These are phyloP conservation scores for Gobio gobio DNA, from an alignment of 2,113 vertebrate genomes.

Conservation along the genomic window DNA sequence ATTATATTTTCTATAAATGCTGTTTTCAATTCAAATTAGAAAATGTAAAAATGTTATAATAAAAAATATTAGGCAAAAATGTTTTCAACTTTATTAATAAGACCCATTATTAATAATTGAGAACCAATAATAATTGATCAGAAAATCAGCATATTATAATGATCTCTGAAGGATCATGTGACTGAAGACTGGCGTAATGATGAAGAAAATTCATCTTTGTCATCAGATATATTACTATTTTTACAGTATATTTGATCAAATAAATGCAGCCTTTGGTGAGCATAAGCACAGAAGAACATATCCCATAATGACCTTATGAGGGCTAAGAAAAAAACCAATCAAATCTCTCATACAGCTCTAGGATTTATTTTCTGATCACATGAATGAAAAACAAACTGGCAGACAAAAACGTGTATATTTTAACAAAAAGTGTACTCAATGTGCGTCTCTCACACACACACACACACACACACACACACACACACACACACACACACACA, in stretches of 20 bases:
- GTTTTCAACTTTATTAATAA: background rate
- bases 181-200: background rate
- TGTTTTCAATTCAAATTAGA: no score
- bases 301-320: background rate
- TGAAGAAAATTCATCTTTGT: background rate
- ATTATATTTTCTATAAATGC: no score
- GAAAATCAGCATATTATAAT: background rate
- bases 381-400: background rate
- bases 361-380: slow-evolving; percentile 5
- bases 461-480: no score
- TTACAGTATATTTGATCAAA: background rate
- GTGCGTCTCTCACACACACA: no score
- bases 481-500: slow-evolving; percentile 49
- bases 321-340: background rate
- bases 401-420: background rate
- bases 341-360: background rate
- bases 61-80: background rate
- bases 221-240: background rate
- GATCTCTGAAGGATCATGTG: background rate
- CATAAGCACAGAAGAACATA: background rate
- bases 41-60: no score
- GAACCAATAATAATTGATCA: background rate
- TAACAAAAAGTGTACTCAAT: background rate
- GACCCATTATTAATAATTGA: background rate
- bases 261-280: no score